phyloP scores from a whole-genome alignment of 1,140 invertebrate species.

The Octopus bimaculoides region DNA sequence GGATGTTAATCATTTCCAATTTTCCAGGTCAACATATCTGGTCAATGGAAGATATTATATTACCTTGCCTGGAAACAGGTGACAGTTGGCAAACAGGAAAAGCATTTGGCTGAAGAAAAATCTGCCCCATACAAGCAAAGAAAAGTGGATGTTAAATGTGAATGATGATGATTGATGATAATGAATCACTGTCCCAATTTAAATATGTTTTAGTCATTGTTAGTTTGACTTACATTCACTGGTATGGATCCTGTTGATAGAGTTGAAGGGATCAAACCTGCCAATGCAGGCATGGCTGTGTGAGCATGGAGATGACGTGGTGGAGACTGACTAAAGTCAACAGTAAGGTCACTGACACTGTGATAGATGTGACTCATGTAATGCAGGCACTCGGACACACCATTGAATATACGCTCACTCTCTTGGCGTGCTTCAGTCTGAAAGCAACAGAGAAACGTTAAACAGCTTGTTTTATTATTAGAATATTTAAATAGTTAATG shows the following conservation, averaged over 20 bases:
- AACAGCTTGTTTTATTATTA: too few relatives aligned
- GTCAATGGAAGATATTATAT: too few relatives aligned
- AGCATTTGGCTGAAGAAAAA: too few relatives aligned
- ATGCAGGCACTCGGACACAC: conserved; percentile 77
- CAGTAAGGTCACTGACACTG: conserved; percentile 79
- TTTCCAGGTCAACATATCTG: too few relatives aligned
- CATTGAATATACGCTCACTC: conserved; percentile 66
- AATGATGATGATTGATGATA: background rate
- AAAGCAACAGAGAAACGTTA: background rate
- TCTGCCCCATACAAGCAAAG: too few relatives aligned
- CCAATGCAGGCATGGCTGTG: conserved; percentile 44
- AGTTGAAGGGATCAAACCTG: conserved; percentile 57
- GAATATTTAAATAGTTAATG: too few relatives aligned
- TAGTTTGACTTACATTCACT: conserved; percentile 61
- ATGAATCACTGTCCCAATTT: background rate
- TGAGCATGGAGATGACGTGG: conserved; percentile 68
- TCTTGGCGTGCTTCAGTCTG: conserved; percentile 27
- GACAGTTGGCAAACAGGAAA: too few relatives aligned
- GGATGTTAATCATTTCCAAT: too few relatives aligned
- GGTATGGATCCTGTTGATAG: conserved; percentile 73
- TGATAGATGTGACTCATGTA: conserved; percentile 83
- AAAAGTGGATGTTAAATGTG: too few relatives aligned
- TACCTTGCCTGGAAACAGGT: too few relatives aligned
- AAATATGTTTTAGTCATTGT: conserved; percentile 16
- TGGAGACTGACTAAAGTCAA: conserved; percentile 68